Conservation (phyloP, 2,797 vertebrate genomes). For the Xiphophorus birchmanni region DNA sequence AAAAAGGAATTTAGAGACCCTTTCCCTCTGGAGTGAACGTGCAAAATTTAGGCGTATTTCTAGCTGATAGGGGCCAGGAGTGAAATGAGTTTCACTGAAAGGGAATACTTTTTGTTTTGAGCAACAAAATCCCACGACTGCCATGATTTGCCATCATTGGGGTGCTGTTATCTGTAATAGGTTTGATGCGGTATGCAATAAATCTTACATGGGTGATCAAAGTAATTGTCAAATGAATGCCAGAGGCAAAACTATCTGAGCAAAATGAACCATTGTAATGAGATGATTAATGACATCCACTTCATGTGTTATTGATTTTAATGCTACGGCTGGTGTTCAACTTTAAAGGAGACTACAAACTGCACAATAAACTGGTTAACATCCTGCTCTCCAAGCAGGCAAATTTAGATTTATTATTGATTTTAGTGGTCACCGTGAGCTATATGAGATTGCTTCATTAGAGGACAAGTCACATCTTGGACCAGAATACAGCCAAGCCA, state of each 20-base stretch:
- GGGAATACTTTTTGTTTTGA: background rate
- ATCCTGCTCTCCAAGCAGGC: background rate
- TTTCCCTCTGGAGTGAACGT: background rate
- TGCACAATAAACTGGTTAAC: conserved; percentile 9
- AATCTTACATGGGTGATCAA: conserved; percentile 2
- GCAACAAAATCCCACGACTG: background rate
- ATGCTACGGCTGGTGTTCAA: background rate
- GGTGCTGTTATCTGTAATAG: background rate
- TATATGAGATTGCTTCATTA: conserved; percentile 6
- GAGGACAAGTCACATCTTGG: background rate
- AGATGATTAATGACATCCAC: background rate
- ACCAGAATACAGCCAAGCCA: conserved; percentile 1
- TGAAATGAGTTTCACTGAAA: background rate
- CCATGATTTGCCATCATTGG: background rate
- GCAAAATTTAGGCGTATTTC: background rate
- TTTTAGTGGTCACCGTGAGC: background rate
- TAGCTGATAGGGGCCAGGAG: background rate
- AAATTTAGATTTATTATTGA: background rate
- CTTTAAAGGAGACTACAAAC: background rate
- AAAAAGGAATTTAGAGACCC: background rate
- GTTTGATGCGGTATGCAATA: background rate
- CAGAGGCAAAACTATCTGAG: background rate
- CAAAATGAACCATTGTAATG: background rate
- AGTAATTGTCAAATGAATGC: conserved; percentile 4
- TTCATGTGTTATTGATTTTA: conserved; percentile 1